Conservation (phyloP, 2,797 vertebrate genomes). For the Myotis vivesi region DNA sequence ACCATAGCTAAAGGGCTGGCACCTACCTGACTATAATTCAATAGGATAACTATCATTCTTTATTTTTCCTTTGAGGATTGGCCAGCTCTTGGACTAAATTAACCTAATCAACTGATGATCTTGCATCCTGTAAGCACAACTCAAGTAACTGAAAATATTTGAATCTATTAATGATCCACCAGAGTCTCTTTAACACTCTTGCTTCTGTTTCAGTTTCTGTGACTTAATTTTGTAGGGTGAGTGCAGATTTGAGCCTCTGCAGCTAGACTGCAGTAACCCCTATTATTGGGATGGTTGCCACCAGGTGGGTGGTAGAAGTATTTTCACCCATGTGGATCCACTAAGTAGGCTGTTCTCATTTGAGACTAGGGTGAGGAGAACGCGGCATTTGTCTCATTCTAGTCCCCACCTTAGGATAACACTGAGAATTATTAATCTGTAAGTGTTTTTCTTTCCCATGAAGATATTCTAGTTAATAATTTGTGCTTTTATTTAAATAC, state of each 20-base stretch:
- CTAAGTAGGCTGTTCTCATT: background rate
- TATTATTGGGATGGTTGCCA: background rate
- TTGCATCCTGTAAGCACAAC: background rate
- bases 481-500: background rate
- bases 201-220: background rate
- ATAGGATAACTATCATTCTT: background rate
- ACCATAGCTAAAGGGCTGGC: background rate
- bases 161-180: background rate
- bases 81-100: background rate
- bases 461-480: background rate
- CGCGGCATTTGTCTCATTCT: background rate
- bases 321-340: background rate
- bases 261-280: background rate
- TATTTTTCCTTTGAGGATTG: background rate
- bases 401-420: background rate
- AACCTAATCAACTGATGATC: background rate
- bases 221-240: background rate
- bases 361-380: background rate
- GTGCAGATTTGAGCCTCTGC: background rate
- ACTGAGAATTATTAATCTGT: background rate
- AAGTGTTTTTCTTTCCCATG: background rate
- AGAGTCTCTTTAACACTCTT: background rate
- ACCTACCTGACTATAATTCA: background rate
- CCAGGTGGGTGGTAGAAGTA: background rate
- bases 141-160: constrained; percentile 14